phyloP scores from a whole-genome alignment of 2,797 vertebrate genomes.

The Sebastes paucispinis region DNA sequence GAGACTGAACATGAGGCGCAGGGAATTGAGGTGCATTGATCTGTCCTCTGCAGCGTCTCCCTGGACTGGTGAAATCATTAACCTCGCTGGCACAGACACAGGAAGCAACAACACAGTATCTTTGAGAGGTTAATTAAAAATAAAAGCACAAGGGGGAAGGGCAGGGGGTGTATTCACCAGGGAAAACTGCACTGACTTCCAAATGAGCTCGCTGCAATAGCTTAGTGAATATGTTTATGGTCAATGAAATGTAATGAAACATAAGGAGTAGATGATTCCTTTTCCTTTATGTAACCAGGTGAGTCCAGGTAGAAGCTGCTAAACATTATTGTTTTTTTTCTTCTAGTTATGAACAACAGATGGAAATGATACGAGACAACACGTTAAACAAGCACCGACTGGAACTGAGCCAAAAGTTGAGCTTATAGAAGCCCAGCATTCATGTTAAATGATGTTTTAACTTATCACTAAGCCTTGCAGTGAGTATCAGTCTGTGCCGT shows the following conservation, averaged over 20 bases:
- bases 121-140: slow-evolving; percentile 90
- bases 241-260: slow-evolving; percentile 11
- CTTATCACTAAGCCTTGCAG: background rate
- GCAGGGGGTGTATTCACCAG: slow-evolving; percentile 69
- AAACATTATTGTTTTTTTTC: background rate
- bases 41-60: slow-evolving; percentile 79
- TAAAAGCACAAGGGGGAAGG: slow-evolving; percentile 74
- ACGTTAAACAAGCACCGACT: background rate
- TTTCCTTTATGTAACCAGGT: slow-evolving; percentile 15
- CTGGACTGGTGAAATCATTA: slow-evolving; percentile 85
- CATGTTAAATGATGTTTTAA: background rate
- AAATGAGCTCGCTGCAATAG: slow-evolving; percentile 77
- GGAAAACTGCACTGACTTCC: slow-evolving; percentile 79
- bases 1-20: slow-evolving; percentile 76
- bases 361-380: background rate
- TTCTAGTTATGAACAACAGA: background rate
- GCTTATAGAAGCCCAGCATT: background rate
- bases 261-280: background rate
- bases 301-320: background rate
- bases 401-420: background rate
- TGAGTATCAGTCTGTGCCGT: background rate
- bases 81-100: slow-evolving; percentile 83
- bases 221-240: slow-evolving; percentile 39
- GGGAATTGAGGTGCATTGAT: slow-evolving; percentile 87
- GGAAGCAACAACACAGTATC: slow-evolving; percentile 84